Evolutionary conservation across 2,888 invertebrate species (phyloP), one percentile per base, ranked within the genome.

Genomic region (Oasisia sp.): DNA sequence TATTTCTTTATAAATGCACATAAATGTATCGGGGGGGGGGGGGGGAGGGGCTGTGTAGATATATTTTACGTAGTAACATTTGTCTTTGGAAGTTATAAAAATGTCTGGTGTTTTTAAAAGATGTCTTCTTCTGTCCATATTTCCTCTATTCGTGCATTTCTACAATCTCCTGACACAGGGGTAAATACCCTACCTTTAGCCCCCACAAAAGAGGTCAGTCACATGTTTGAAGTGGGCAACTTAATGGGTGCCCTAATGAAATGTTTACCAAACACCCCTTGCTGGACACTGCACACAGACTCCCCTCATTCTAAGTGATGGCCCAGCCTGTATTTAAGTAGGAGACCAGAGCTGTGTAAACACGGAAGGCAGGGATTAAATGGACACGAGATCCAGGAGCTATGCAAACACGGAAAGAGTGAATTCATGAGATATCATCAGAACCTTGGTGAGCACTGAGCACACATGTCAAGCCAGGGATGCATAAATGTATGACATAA

Each of bases 191-290:
- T 74, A 27, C 74, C 27, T 3, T 27, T 19, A 27, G 74, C 14
- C 27, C 5, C 27, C 7, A 74, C 74, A 74, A n/a, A 27, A 74
- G n/a, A 74, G 74, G 74, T 74, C 74, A 74, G n/a, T 74, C 27
- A 27, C 74, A 27, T 27, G 14, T 74, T 74, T 74, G 74, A 74
- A 74, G n/a, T 74, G 7, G 74, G 27, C 0, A 27, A 74, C 74
- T 74, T 74, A 74, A 74, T 74, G 74, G 74, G 74, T 74, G 74
- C 27, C 74, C 74, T 74, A 74, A 74, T 74, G 74, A 74, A 74
- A 19, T 74, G 74, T 74, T 74, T 74, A 74, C 74, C 74, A 74
- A 74, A 74, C 74, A 74, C n/a, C 27, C 74, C 27, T 7, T 74
- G 19, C 27, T 0, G 7, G 27, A 19, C 74, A 5, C 74, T 74